phyloP scores from a whole-genome alignment of 2,113 vertebrate species.

The Pelobates fuscus region DNA sequence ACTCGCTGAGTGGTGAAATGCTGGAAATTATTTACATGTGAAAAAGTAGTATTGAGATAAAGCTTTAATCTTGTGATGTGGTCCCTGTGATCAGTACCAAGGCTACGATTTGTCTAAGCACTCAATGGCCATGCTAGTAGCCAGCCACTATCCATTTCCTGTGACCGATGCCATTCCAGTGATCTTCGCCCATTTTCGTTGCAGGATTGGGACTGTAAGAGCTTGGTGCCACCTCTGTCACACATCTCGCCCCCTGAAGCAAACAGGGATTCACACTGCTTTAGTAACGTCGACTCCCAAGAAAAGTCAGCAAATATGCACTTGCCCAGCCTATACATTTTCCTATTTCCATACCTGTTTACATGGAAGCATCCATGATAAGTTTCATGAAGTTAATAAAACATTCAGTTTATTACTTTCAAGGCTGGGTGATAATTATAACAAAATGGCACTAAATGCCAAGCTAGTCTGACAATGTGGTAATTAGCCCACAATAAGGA shows the following conservation, averaged over 20 bases:
- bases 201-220: constrained; percentile 96
- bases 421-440: constrained; percentile 6
- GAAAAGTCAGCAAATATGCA: constrained; percentile 76
- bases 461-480: constrained; percentile 16
- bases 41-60: constrained; percentile 64
- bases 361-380: constrained; percentile 81
- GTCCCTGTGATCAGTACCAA: constrained; percentile 83
- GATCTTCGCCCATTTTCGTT: constrained; percentile 99
- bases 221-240: constrained; percentile 99
- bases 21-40: constrained; percentile 66
- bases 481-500: constrained; percentile 9
- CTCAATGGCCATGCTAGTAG: constrained; percentile 88
- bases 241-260: constrained; percentile 99
- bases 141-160: constrained; percentile 95
- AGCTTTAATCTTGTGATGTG: constrained; percentile 62
- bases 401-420: constrained; percentile 57
- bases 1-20: constrained; percentile 73
- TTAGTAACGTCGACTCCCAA: constrained; percentile 99
- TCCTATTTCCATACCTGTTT: constrained; percentile 82
- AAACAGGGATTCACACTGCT: constrained; percentile 99
- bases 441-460: neutral
- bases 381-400: constrained; percentile 70
- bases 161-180: constrained; percentile 96
- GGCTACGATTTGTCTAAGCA: constrained; percentile 94
- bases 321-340: constrained; percentile 55